Conservation (phyloP, 2,797 vertebrate species). For the Coluber constrictor region DNA sequence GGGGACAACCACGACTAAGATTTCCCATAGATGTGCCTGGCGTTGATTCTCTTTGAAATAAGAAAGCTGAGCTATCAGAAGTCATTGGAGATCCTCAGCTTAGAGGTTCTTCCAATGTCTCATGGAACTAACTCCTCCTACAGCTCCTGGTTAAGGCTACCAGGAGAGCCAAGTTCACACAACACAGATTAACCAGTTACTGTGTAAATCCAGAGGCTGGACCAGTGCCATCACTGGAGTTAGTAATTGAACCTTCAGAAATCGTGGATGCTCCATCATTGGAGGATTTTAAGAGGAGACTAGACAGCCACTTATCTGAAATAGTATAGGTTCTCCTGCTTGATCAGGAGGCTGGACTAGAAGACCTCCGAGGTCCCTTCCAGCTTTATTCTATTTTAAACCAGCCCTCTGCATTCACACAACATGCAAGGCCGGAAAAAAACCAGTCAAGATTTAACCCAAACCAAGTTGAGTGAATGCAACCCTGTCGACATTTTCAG, state of each 20-base stretch:
- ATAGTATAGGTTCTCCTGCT: no score
- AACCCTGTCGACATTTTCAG: neutral
- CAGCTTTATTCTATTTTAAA: no score
- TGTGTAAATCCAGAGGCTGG: neutral
- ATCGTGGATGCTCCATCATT: no score
- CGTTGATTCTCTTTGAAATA: neutral
- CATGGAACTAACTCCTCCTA: neutral
- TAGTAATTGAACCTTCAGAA: neutral
- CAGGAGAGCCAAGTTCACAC: neutral
- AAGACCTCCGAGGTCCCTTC: no score
- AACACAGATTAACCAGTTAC: neutral
- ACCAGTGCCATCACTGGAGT: neutral
- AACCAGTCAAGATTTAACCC: neutral
- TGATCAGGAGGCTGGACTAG: no score
- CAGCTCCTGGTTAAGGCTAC: neutral
- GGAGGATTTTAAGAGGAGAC: no score
- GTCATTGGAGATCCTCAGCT: neutral
- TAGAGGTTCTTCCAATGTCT: neutral
- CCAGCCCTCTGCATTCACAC: neutral
- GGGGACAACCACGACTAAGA: no score
- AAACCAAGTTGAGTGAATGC: neutral
- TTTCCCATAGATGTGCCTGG: neutral
- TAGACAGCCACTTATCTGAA: no score
- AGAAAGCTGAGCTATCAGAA: neutral
- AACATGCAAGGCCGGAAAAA: neutral